phyloP scores from a whole-genome alignment of 2,113 vertebrate species.

The Anguilla rostrata region DNA sequence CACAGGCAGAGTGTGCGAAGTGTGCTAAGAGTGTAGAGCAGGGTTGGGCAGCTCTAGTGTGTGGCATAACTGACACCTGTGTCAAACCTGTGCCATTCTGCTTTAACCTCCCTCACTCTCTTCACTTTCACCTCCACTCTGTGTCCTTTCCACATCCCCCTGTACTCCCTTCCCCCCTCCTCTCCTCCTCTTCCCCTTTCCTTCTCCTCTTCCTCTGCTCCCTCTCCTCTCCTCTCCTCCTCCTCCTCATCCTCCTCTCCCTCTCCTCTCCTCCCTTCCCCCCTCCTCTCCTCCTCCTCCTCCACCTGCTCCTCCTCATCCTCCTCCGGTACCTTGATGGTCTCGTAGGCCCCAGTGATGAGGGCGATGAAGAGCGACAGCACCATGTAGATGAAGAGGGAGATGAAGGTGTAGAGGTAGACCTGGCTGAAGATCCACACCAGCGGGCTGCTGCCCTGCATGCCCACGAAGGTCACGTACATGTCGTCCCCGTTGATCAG shows the following conservation, averaged over 20 bases:
- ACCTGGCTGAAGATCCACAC: slow-evolving; percentile 82
- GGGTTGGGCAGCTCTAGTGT: too few species aligned
- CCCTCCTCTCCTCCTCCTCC: background rate
- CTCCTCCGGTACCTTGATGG: slow-evolving; percentile 87
- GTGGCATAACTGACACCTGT: background rate
- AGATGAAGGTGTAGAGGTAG: slow-evolving; percentile 94
- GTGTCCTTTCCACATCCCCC: background rate
- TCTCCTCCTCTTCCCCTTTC: too few species aligned
- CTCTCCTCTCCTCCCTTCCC: background rate
- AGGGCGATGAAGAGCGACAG: slow-evolving; percentile 95
- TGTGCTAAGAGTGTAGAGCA: too few species aligned
- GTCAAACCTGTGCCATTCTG: background rate
- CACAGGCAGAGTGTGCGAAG: too few species aligned
- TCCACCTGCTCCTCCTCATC: background rate
- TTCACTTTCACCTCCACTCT: background rate
- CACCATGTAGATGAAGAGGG: slow-evolving; percentile 98
- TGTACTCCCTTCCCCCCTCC: background rate
- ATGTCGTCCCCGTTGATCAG: slow-evolving; percentile 76
- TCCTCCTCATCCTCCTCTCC: background rate
- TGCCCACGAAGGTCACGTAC: slow-evolving; percentile 69
- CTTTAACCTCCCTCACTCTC: too few species aligned
- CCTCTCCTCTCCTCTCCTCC: background rate
- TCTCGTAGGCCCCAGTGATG: slow-evolving; percentile 93
- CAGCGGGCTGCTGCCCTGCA: slow-evolving; percentile 66
- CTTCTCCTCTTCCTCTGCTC: background rate